A percentile compares a stretch with the other conserved stretches of the same genome.
Evolutionary conservation across 1,140 invertebrate genomes (phyloP).

Genomic region (Drosophila ananassae): DNA sequence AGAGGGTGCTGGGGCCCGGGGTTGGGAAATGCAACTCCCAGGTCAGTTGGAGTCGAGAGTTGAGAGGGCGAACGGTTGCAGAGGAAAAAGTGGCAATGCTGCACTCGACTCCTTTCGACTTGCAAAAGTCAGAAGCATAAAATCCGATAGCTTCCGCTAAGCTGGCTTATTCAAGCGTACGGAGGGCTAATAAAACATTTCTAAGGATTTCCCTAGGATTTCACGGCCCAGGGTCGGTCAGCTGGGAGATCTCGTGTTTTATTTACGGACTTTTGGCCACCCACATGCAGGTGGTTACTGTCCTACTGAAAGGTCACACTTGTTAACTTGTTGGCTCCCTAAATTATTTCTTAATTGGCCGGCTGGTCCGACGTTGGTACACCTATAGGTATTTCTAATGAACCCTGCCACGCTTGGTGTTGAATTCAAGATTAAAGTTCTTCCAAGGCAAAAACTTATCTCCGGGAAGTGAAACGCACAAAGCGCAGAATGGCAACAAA

Average conservation of each 20-base stretch:
- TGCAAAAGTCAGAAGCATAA: constrained; percentile 82
- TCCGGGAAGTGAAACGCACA: constrained; percentile 52
- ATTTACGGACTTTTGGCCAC: constrained; percentile 49
- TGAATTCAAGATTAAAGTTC: constrained; percentile 50
- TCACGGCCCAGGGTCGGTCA: constrained; percentile 44
- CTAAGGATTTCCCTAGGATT: constrained; percentile 79
- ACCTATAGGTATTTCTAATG: constrained; percentile 25
- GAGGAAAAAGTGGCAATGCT: constrained; percentile 5
- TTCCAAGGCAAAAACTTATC: constrained; percentile 44
- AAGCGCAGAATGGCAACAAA: constrained; percentile 55
- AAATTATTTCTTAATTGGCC: constrained; percentile 77
- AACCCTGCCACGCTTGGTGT: constrained; percentile 29
- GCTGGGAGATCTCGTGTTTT: constrained; percentile 50
- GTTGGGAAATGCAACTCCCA: constrained; percentile 49
- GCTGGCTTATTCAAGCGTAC: constrained; percentile 81
- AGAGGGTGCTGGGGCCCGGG: neutral
- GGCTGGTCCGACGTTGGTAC: neutral
- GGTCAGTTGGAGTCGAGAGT: constrained; percentile 13
- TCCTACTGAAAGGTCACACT: constrained; percentile 52
- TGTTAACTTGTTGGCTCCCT: constrained; percentile 62
- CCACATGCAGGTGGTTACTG: constrained; percentile 10
- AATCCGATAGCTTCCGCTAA: constrained; percentile 83
- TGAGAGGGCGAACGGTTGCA: constrained; percentile 17
- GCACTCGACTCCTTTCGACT: constrained; percentile 46
- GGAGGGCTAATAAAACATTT: constrained; percentile 82